Conservation (phyloP, 2,113 vertebrate genomes). For the Azemiops feae region DNA sequence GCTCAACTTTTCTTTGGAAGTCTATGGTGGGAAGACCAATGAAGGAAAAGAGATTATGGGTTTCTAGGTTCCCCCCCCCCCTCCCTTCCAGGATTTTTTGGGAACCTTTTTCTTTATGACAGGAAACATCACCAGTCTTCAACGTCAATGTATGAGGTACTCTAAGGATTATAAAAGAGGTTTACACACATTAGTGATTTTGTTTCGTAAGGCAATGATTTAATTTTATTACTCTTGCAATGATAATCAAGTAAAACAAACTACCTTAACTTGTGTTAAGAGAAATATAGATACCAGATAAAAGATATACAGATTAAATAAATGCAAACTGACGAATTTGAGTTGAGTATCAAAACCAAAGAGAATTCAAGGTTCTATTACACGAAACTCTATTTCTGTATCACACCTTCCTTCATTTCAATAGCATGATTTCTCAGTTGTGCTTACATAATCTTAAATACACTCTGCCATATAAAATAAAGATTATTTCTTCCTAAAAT, state of each 20-base stretch:
- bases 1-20: too few relatives aligned
- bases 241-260: background rate
- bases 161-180: too few relatives aligned
- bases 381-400: background rate
- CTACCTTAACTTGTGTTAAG: background rate
- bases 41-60: too few relatives aligned
- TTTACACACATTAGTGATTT: too few relatives aligned
- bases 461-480: background rate
- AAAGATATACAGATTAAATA: background rate
- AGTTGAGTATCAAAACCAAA: background rate
- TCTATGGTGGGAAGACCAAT: too few relatives aligned
- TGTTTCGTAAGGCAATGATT: too few relatives aligned
- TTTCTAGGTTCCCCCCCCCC: too few relatives aligned
- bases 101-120: too few relatives aligned
- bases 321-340: background rate
- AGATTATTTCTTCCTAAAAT: background rate
- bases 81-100: too few relatives aligned
- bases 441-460: background rate
- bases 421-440: background rate
- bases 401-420: background rate
- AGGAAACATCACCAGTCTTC: too few relatives aligned
- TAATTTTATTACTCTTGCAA: too few relatives aligned
- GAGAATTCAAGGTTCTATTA: background rate
- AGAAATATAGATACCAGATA: background rate
- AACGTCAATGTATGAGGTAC: too few relatives aligned